Evolutionary conservation across 2,888 invertebrate species (phyloP), one percentile per base, ranked within the genome.

Genomic region (Mantis religiosa): DNA sequence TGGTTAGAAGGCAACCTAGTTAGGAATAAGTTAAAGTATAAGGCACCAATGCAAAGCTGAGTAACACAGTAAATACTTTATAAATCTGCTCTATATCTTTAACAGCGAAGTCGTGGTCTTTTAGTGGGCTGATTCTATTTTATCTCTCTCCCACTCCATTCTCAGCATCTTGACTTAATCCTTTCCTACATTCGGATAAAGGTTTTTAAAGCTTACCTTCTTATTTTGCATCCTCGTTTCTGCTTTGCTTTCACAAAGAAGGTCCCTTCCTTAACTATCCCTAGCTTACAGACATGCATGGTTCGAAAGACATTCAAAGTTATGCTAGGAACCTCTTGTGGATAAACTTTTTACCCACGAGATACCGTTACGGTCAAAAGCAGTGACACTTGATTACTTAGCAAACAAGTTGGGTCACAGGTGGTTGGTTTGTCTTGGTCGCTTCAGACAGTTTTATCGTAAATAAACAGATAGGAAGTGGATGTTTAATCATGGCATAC

Each of bases 241-340:
- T 6, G 20, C 14, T 71, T 25, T 86, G 54, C 41, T 86, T 71
- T 71, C 20, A 86, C 27, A 54, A 86, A 54, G 86, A 81, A 71
- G 54, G 81, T 71, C 28, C 82, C 41, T 82, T 81, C 34, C 71
- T 28, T 82, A 87, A 81, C 87, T n/a, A 82, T 41, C 82, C 87
- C n/a, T 82, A 20, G 20, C 54, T 71, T 71, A 20, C 54, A 71
- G 20, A 71, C 54, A 71, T 71, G 20, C 20, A 20, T 20, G 54
- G 6, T 71, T 71, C 54, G 54, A 87, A 87, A 87, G 27, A 82
- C 87, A 87, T 87, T 87, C 82, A 87, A 87, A 87, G 27, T 87
- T 87, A 87, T 82, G 41, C 54, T 82, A 71, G 15, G 54, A 87
- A 71, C 34, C 82, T 82, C n/a, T 87, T 14, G n/a, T 87, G 87